Conservation (phyloP, 2,113 vertebrate species). For the Opisthocomus hoazin region DNA sequence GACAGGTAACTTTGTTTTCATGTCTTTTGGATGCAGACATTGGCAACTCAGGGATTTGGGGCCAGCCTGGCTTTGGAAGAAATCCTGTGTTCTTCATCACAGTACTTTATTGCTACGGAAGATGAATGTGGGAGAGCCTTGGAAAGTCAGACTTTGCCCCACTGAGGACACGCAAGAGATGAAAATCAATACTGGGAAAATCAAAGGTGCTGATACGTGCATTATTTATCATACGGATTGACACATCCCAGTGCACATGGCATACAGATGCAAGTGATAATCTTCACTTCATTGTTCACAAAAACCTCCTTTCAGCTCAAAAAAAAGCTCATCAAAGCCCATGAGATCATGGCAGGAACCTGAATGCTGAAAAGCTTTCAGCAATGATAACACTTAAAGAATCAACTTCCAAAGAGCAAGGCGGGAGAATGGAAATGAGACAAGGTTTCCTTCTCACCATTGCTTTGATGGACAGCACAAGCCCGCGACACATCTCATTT, state of each 20-base stretch:
- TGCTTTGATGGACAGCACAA: not conserved
- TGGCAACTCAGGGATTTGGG: not conserved
- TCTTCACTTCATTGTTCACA: not conserved
- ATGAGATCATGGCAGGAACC: not conserved
- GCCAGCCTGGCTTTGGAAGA: not conserved
- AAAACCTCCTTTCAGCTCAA: not conserved
- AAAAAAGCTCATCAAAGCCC: not conserved
- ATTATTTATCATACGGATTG: not conserved
- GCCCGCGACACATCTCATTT: rapidly evolving
- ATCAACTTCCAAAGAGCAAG: not conserved
- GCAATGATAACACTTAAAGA: not conserved
- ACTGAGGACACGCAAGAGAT: not conserved
- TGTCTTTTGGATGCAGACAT: not conserved
- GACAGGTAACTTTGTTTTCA: not conserved
- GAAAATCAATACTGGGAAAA: not conserved
- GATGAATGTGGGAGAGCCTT: not conserved
- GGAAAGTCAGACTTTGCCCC: not conserved
- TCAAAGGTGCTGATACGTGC: not conserved
- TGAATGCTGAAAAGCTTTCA: not conserved
- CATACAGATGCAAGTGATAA: not conserved
- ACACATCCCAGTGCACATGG: not conserved
- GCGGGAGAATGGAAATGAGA: not conserved
- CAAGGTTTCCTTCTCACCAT: not conserved
- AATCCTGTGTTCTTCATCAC: not conserved
- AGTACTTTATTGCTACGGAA: not conserved